These are phyloP conservation scores for Zapus hudsonius DNA, from an alignment of 2,113 vertebrate genomes.

Conservation along the genomic window DNA sequence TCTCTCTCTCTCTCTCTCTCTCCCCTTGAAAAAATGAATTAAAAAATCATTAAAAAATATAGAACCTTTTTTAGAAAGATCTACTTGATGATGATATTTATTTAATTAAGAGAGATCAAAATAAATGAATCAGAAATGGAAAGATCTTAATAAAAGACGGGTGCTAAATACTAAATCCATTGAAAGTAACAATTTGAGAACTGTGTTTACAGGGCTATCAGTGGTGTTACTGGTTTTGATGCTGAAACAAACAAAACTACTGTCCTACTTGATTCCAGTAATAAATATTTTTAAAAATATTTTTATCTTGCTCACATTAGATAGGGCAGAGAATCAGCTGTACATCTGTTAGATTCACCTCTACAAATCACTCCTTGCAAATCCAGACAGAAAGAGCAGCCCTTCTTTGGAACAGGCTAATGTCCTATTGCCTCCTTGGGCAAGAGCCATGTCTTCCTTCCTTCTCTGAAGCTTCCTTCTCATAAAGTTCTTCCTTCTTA, in stretches of 20 bases:
- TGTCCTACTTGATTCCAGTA: background rate
- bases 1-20: too few species aligned
- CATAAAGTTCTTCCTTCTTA: too few species aligned
- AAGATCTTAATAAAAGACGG: background rate
- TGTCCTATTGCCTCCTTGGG: too few species aligned
- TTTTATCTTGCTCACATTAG: background rate
- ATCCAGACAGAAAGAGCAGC: background rate
- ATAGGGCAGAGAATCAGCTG: background rate
- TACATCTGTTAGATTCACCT: background rate
- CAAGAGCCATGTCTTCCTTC: too few species aligned
- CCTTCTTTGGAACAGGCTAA: background rate
- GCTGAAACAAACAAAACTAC: background rate
- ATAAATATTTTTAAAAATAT: background rate
- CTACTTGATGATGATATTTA: constrained; percentile 16
- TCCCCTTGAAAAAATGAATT: too few species aligned
- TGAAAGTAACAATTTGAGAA: background rate
- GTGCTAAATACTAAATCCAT: background rate
- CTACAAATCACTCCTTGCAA: background rate
- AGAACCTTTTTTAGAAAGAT: background rate
- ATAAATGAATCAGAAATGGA: constrained; percentile 12
- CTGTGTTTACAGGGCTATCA: background rate
- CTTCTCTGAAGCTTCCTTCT: too few species aligned
- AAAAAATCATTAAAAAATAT: constrained; percentile 1
- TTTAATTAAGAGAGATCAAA: background rate
- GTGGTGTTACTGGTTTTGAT: background rate